Percentiles rank a stretch among this genome's conserved stretches.
Evolutionary conservation across 2,113 vertebrate species (phyloP).

Genomic region (Stigmatopora argus): DNA sequence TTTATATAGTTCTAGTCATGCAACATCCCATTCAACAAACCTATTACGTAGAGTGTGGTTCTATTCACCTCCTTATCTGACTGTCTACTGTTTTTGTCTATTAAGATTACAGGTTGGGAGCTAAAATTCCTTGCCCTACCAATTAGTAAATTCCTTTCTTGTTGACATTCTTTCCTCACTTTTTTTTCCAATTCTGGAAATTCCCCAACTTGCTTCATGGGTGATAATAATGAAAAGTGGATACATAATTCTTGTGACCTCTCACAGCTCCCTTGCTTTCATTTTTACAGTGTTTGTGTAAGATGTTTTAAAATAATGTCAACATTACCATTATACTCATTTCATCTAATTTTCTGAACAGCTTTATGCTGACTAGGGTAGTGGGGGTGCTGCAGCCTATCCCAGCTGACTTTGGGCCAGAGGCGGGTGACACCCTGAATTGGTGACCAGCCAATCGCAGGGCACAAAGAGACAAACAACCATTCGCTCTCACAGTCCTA

Average conservation of each 20-base stretch:
- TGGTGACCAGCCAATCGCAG: no score
- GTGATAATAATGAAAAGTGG: not conserved
- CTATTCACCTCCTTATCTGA: slow-evolving; percentile 6
- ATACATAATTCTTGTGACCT: not conserved
- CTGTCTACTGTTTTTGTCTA: slow-evolving; percentile 2
- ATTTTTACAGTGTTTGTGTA: not conserved
- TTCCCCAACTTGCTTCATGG: slow-evolving; percentile 4
- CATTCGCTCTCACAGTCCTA: no score
- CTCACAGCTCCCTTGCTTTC: not conserved
- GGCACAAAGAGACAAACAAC: no score
- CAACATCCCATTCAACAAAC: not conserved
- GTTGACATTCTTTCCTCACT: slow-evolving; percentile 10
- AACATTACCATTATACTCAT: not conserved
- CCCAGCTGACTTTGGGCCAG: no score
- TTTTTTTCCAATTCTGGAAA: slow-evolving; percentile 8
- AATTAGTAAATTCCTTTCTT: slow-evolving; percentile 8
- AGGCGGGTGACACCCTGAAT: no score
- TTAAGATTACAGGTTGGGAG: slow-evolving; percentile 6
- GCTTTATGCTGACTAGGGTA: no score
- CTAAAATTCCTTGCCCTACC: not conserved
- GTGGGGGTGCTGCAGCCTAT: no score
- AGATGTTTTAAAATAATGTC: not conserved
- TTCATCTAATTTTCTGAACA: no score
- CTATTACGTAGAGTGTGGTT: not conserved
- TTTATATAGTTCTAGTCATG: not conserved